Evolutionary conservation across 2,797 vertebrate genomes (phyloP).

Genomic region (Todus mexicanus): DNA sequence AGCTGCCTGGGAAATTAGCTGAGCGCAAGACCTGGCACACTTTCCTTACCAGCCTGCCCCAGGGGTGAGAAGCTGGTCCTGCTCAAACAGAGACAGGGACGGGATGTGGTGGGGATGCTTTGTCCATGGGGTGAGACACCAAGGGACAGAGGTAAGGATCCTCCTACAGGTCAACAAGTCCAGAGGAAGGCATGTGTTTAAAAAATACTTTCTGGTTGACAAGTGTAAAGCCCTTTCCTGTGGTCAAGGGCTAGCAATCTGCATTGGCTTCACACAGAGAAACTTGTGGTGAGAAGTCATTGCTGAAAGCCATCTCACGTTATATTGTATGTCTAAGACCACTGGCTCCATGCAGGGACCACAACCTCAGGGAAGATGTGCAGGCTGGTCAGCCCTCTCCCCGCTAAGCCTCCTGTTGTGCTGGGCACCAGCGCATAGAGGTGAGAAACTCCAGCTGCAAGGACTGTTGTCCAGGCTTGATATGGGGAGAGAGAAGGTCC

Average conservation of each 20-base stretch:
- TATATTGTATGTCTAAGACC: neutral
- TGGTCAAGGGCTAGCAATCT: neutral
- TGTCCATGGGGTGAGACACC: neutral
- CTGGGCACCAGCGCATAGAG: neutral
- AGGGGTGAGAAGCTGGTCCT: neutral
- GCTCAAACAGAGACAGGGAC: neutral
- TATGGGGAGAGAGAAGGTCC: neutral
- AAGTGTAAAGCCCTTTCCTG: slow-evolving; percentile 7
- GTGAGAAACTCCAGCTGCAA: neutral
- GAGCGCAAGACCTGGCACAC: neutral
- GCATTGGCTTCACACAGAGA: neutral
- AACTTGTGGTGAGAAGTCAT: neutral
- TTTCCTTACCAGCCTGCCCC: neutral
- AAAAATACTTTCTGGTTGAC: neutral
- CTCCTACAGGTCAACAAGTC: neutral
- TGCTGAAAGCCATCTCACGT: neutral
- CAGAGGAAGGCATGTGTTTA: neutral
- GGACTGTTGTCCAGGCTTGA: neutral
- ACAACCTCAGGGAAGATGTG: neutral
- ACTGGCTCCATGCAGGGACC: neutral
- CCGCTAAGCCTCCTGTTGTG: neutral
- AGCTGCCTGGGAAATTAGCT: neutral
- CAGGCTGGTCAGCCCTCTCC: neutral
- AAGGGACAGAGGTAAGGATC: neutral
- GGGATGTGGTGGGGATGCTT: neutral